These are phyloP conservation scores for Dendrocopos noguchii DNA, from an alignment of 2,113 vertebrate genomes.

Conservation along the genomic window DNA sequence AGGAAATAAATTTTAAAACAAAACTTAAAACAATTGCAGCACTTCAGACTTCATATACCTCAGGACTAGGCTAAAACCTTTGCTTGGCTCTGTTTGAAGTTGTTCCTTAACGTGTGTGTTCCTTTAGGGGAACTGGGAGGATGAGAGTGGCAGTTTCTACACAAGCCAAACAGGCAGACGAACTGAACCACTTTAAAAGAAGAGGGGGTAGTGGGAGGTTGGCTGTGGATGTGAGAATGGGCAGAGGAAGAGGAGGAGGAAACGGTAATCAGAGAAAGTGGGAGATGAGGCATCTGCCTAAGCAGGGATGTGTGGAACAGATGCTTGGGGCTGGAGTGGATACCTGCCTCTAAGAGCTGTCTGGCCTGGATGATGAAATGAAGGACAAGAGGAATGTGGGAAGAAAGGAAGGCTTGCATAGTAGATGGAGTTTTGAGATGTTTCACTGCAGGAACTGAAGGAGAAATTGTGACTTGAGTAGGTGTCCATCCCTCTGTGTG, in stretches of 20 bases:
- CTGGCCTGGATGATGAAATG: background rate
- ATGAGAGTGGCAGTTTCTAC: background rate
- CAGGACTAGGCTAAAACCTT: background rate
- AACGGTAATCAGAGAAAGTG: background rate
- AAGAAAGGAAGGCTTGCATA: background rate
- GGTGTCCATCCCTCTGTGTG: too few species aligned
- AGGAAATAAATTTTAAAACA: background rate
- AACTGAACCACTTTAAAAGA: background rate
- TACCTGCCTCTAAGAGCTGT: background rate
- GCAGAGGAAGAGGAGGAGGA: slow-evolving; percentile 30
- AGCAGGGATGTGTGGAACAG: background rate
- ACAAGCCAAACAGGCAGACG: background rate
- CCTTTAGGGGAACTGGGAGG: background rate
- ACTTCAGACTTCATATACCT: background rate
- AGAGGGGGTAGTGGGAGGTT: background rate
- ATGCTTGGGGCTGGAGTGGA: background rate
- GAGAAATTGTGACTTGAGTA: background rate
- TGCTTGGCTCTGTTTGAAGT: background rate
- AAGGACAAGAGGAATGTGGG: background rate
- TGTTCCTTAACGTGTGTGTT: background rate
- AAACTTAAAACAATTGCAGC: background rate
- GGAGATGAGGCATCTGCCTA: background rate
- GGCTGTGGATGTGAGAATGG: slow-evolving; percentile 6
- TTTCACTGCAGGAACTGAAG: background rate
- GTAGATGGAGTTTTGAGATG: background rate